Evolutionary conservation across 37 sponge, comb jelly and placozoan species (phyloP), one percentile per base, ranked within the genome.

Genomic region (Crambe crambe): DNA sequence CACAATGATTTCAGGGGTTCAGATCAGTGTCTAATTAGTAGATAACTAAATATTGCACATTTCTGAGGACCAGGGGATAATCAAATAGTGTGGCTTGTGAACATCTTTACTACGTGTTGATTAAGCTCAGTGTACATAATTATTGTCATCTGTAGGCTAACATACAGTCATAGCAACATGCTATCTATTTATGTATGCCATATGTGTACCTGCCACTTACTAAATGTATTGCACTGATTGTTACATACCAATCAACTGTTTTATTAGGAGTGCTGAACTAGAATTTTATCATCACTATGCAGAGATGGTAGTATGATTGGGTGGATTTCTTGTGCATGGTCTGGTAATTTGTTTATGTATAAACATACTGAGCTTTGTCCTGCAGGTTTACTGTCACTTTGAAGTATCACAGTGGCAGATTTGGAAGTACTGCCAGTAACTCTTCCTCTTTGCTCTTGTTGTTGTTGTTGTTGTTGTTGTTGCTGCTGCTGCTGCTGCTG

Each of bases 61-160:
- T n/a, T n/a, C n/a, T n/a, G n/a, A n/a, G n/a, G 51, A 47, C 12
- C 51, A 47, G 12, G 6, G 51, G 12, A 47, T 47, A 15, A 47
- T 47, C 51, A 47, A 47, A 6, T 47, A 47, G 54, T 15, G 15
- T 18, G 15, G 54, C 20, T 65, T 12, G 66, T 31, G 31, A 65
- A 65, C 66, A 65, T 30, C 3, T 31, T 6, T 31, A 31, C 30
- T 65, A 65, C 66, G 30, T 65, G 66, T 3, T 65, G 66, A 65
- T 65, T 65, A 34, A 65, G 66, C 25, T 20, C 31, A 31, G 31
- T 65, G 66, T 34, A 31, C 35, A 30, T 30, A 34, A 31, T 3
- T 34, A 31, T 65, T 65, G 66, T 65, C 34, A 65, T 34, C 30
- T 65, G 66, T 65, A 30, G 35, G 34, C 32, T 8, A 6, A 65